phyloP scores from a whole-genome alignment of 2,113 vertebrate genomes.

The Spheniscus mendiculus region DNA sequence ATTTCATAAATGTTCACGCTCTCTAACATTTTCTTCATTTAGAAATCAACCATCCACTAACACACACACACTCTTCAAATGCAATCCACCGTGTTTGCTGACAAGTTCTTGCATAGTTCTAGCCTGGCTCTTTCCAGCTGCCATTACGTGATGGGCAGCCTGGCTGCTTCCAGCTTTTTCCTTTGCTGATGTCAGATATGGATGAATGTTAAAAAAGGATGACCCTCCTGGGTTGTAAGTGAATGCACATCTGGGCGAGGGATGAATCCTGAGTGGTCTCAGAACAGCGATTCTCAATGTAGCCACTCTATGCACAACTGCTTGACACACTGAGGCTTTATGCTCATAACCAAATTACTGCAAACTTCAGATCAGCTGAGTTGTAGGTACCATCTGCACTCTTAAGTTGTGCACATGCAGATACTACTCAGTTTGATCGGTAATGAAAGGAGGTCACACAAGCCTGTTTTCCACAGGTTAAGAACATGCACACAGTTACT shows the following conservation, averaged over 20 bases:
- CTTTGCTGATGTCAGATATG: too few relatives aligned
- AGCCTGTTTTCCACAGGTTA: background rate
- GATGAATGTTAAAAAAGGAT: background rate
- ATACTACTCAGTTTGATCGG: background rate
- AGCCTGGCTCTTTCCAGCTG: background rate
- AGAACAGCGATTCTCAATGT: background rate
- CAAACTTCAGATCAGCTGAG: background rate
- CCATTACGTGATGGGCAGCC: background rate
- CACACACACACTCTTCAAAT: background rate
- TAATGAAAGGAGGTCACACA: background rate
- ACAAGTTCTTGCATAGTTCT: background rate
- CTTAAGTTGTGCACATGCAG: background rate
- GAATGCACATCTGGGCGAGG: background rate
- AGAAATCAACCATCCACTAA: background rate
- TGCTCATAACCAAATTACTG: background rate
- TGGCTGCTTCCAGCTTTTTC: background rate
- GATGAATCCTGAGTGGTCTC: background rate
- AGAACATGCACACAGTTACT: background rate
- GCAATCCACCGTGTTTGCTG: background rate
- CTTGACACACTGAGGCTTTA: background rate
- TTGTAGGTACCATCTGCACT: background rate
- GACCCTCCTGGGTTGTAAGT: too few relatives aligned
- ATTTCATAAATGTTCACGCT: background rate
- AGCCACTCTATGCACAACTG: background rate
- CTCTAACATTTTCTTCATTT: background rate